Evolutionary conservation across 1,140 invertebrate genomes (phyloP), one percentile per base, ranked within the genome.

Genomic region (Drosophila suzukii): DNA sequence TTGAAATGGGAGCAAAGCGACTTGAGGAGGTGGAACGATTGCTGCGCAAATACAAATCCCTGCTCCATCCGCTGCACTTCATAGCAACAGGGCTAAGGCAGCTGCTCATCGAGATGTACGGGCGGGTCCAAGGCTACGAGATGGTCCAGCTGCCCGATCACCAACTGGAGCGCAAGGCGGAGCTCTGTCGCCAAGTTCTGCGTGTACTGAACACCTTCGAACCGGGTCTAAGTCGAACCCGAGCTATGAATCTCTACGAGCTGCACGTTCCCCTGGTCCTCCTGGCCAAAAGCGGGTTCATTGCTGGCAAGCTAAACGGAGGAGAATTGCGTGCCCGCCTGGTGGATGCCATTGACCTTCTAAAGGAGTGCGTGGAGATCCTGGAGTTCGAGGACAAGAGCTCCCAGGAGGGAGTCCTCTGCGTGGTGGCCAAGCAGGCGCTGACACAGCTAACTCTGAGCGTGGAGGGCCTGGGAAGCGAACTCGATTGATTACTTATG

Each of bases 241-340:
- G 96, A 93, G 97, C 95, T 12, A 94, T 96, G 93, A 95, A 95
- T 72, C 83, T 97, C 6, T 97, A 97, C 83, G 96, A 97, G 83
- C 89, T 97, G 30, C 96, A 97, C 79, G 95, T 95, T 7, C 96
- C 96, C 0, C 75, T 96, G 8, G 94, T 97, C 78, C 94, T 96
- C 61, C 88, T 96, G 51, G 95, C 96, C 2, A 95, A 95, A 20
- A 91, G 92, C 54, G 94, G 94, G 59, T 96, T 94, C 81, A 93
- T 93, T 44, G 92, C 94, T 0, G 94, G 93, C 8, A 83, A 93
- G 0, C 94, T 97, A 10, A 93, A 93, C 34, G 93, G 94, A n/a
- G 93, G 94, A 0, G 93, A 93, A 51, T 88, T 97, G 8, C 95
- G 95, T 63, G 93, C 93, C 2, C 94, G 94, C 84, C 93, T 97